These are phyloP conservation scores for Cydia fagiglandana DNA, from an alignment of 1,140 invertebrate species.

Conservation along the genomic window DNA sequence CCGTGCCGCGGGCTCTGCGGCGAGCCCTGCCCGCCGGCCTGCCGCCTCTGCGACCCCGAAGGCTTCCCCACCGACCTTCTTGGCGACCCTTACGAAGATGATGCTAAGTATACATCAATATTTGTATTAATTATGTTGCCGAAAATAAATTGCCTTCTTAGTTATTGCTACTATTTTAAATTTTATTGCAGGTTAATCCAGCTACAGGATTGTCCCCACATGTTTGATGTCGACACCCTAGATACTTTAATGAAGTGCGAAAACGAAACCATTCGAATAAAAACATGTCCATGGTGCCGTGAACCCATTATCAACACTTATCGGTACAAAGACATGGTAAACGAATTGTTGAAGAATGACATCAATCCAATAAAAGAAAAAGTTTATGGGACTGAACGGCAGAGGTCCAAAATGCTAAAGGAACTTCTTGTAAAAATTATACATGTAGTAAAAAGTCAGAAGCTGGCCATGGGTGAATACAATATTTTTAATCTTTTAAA, in stretches of 20 bases:
- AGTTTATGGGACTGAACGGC: conserved; percentile 61
- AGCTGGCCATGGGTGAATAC: too few relatives aligned
- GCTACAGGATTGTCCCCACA: conserved; percentile 83
- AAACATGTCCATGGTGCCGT: conserved; percentile 83
- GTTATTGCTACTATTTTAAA: neutral
- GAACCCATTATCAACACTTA: conserved; percentile 81
- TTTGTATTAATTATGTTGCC: neutral
- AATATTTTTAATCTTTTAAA: too few relatives aligned
- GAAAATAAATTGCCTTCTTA: too few relatives aligned
- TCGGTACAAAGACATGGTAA: conserved; percentile 82
- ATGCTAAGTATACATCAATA: conserved; percentile 75
- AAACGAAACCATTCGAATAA: conserved; percentile 76
- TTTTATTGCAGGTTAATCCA: conserved; percentile 79
- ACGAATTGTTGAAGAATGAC: conserved; percentile 72
- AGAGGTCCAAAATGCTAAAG: conserved; percentile 38
- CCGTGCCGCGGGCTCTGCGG: conserved; percentile 84
- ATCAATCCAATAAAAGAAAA: conserved; percentile 81
- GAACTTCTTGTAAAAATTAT: conserved; percentile 33
- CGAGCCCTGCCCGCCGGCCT: conserved; percentile 81
- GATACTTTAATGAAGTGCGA: conserved; percentile 78
- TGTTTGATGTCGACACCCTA: conserved; percentile 80
- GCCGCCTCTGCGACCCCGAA: conserved; percentile 72
- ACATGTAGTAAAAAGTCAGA: conserved; percentile 17
- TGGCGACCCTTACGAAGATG: conserved; percentile 80
- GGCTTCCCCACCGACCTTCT: conserved; percentile 79